Evolutionary conservation across 2,797 vertebrate genomes (phyloP).

Genomic region (Lates japonicus): DNA sequence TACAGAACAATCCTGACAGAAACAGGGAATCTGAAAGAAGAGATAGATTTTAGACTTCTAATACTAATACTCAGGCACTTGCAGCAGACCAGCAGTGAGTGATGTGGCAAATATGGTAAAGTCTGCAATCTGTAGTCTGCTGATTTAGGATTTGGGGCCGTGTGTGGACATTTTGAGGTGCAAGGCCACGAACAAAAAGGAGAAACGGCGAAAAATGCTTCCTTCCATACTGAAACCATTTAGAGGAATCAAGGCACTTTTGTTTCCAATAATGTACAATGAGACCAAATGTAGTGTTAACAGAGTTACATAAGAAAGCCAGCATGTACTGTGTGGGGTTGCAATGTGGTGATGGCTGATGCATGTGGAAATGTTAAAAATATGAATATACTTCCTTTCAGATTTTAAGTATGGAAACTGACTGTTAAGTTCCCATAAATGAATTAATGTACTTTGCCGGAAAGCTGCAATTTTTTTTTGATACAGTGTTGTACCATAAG

Average conservation of each 20-base stretch:
- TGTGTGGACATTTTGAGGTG: background rate
- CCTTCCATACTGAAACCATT: constrained; percentile 35
- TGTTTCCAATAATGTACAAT: constrained; percentile 16
- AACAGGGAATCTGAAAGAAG: background rate
- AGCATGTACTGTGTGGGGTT: constrained; percentile 1
- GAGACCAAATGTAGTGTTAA: background rate
- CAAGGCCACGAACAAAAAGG: background rate
- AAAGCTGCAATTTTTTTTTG: background rate
- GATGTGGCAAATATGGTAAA: background rate
- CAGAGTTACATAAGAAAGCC: constrained; percentile 18
- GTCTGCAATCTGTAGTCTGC: background rate
- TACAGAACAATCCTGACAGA: background rate
- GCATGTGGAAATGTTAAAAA: constrained; percentile 17
- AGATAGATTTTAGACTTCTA: background rate
- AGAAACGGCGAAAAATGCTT: background rate
- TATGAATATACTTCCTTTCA: constrained; percentile 34
- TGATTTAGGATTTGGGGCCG: background rate
- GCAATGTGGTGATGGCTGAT: background rate
- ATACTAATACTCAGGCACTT: background rate
- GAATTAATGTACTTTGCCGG: background rate
- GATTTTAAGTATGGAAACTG: background rate
- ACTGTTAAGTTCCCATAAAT: constrained; percentile 25
- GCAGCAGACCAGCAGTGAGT: background rate
- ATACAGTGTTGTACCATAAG: background rate
- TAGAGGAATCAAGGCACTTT: constrained; percentile 30